A percentile compares a stretch with the other conserved stretches of the same genome.
Evolutionary conservation across 2,888 invertebrate genomes (phyloP).

Genomic region (Dryadula phaetusa): DNA sequence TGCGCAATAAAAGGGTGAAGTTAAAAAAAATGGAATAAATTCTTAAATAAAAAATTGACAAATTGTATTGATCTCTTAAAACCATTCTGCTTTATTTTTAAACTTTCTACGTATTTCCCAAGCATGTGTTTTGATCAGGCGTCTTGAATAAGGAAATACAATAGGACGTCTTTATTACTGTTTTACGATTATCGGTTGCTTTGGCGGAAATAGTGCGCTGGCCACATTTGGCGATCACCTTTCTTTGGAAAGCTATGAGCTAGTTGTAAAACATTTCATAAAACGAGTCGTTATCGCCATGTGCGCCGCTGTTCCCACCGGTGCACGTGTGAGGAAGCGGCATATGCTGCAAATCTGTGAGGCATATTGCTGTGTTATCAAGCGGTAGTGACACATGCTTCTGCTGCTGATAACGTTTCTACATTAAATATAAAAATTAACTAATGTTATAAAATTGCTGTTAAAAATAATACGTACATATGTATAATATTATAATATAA

Average conservation of each 20-base stretch:
- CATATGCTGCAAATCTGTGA: constrained; percentile 72
- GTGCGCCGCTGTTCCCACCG: constrained; percentile 64
- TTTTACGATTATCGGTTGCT: constrained; percentile 47
- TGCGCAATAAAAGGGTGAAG: no score
- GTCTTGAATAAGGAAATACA: constrained; percentile 44
- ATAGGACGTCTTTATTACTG: constrained; percentile 43
- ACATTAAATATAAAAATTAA: background rate
- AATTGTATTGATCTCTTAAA: background rate
- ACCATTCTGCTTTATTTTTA: background rate
- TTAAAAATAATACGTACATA: no score
- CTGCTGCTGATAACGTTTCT: constrained; percentile 51
- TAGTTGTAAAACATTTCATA: constrained; percentile 78
- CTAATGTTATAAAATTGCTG: background rate
- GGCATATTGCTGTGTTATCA: constrained; percentile 70
- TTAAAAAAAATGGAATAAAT: no score
- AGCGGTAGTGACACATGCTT: constrained; percentile 54
- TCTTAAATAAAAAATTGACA: no score
- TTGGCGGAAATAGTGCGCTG: constrained; percentile 61
- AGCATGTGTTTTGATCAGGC: constrained; percentile 26
- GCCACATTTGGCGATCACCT: constrained; percentile 72
- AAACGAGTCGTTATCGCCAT: constrained; percentile 72
- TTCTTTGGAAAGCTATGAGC: constrained; percentile 72
- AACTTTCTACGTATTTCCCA: background rate
- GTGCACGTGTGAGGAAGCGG: constrained; percentile 73
- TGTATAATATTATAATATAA: no score